A percentile compares a stretch with the other conserved stretches of the same genome.
phyloP scores from a whole-genome alignment of 2,797 vertebrate species.

The Enteromius afrohamiltoni region DNA sequence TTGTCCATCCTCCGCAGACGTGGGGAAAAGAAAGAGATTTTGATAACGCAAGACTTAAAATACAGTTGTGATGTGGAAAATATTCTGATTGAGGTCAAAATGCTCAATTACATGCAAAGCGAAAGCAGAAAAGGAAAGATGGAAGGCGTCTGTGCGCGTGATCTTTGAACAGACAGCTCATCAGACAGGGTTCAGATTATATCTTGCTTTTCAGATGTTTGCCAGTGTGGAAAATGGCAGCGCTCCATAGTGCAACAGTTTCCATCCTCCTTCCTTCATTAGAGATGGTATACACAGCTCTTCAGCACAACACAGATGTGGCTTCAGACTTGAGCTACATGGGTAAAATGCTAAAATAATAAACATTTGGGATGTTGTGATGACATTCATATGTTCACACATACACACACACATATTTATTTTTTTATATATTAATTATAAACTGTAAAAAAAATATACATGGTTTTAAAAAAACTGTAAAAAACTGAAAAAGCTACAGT shows the following conservation, averaged over 20 bases:
- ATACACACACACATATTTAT: background rate
- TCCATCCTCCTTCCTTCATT: conserved; percentile 33
- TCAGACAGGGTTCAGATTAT: conserved; percentile 16
- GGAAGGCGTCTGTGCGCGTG: conserved; percentile 47
- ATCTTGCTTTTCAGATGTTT: conserved; percentile 18
- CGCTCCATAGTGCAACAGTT: conserved; percentile 16
- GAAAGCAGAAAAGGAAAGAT: conserved; percentile 10
- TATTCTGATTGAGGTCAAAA: conserved; percentile 47
- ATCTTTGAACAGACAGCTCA: conserved; percentile 17
- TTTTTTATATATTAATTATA: too few species aligned
- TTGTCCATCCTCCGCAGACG: conserved; percentile 25
- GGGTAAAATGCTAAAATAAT: background rate
- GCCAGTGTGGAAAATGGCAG: conserved; percentile 20
- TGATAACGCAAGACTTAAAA: conserved; percentile 26
- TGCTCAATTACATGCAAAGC: conserved; percentile 24
- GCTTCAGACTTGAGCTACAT: conserved; percentile 71
- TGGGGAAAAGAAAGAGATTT: conserved; percentile 16
- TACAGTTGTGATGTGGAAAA: conserved; percentile 30
- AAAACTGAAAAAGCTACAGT: too few species aligned
- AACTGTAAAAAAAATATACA: too few species aligned
- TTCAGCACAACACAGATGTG: conserved; percentile 75
- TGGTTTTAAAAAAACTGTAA: too few species aligned
- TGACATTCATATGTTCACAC: background rate
- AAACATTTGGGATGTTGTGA: background rate
- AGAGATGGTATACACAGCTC: conserved; percentile 69